These are phyloP conservation scores for Sardina pilchardus DNA, from an alignment of 2,113 vertebrate genomes.

Conservation along the genomic window DNA sequence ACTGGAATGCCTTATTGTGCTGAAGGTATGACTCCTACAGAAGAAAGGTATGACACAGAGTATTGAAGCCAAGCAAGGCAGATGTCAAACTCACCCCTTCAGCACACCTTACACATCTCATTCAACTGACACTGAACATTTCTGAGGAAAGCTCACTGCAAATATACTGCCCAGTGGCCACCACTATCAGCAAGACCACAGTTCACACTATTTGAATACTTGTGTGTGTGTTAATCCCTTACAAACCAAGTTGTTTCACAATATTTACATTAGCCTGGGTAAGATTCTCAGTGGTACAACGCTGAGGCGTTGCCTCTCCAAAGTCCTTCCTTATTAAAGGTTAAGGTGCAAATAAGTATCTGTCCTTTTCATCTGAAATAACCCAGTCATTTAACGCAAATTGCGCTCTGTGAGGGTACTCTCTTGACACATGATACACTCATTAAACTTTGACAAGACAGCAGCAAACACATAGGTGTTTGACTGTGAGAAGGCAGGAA, in stretches of 20 bases:
- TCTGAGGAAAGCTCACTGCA: neutral
- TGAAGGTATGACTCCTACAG: neutral
- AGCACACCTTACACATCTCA: neutral
- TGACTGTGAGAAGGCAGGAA: neutral
- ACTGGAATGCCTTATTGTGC: constrained; percentile 15
- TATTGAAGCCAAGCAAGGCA: neutral
- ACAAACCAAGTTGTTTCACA: neutral
- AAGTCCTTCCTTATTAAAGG: neutral
- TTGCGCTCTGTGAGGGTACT: neutral
- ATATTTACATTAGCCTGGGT: neutral
- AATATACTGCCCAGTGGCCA: neutral
- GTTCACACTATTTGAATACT: neutral
- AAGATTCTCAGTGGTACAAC: neutral
- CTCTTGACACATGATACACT: neutral
- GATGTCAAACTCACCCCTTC: neutral
- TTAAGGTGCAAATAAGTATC: neutral
- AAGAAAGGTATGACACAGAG: neutral
- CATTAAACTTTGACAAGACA: constrained; percentile 11
- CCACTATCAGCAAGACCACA: neutral
- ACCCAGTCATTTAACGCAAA: neutral
- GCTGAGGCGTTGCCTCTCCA: neutral
- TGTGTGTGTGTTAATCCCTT: neutral
- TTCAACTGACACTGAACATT: neutral
- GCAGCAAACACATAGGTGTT: neutral
- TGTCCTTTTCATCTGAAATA: neutral